These are phyloP conservation scores for Netelia inedita DNA, from an alignment of 2,888 invertebrate genomes.

Conservation along the genomic window DNA sequence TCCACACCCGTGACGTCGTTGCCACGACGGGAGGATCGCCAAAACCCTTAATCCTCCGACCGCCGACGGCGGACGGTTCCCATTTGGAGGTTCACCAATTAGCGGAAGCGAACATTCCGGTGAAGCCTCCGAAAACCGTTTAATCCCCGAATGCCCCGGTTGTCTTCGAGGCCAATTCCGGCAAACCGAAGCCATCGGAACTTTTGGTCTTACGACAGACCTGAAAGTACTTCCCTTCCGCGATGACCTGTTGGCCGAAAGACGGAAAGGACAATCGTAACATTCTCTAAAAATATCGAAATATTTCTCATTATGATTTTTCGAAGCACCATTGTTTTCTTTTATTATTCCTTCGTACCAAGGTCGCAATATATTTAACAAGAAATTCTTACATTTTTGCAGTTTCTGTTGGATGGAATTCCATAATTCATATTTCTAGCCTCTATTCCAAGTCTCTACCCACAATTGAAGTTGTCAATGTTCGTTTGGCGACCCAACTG, in stretches of 20 bases:
- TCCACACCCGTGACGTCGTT: neutral
- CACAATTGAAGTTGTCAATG: neutral
- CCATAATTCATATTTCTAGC: neutral
- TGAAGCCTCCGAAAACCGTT: slow-evolving; percentile 29
- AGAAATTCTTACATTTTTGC: no score
- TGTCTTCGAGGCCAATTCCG: slow-evolving; percentile 35
- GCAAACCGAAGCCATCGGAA: neutral
- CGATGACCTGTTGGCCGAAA: no score
- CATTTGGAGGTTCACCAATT: slow-evolving; percentile 29
- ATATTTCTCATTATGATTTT: no score
- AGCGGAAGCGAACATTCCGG: neutral
- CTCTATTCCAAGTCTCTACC: neutral
- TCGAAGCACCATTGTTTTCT: no score
- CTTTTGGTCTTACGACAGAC: neutral
- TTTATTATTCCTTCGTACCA: no score
- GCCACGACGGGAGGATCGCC: neutral
- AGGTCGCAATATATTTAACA: no score
- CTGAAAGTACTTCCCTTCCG: no score
- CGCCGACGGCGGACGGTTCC: slow-evolving; percentile 28
- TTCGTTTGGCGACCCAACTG: neutral
- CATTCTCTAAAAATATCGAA: no score
- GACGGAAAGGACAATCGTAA: no score
- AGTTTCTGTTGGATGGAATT: no score
- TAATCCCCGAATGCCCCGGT: slow-evolving; percentile 27
- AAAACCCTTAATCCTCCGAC: slow-evolving; percentile 4